Percentiles rank a stretch among this genome's conserved stretches.
These are phyloP conservation scores for Agrotis clavis DNA, from an alignment of 2,888 invertebrate genomes.

Conservation along the genomic window DNA sequence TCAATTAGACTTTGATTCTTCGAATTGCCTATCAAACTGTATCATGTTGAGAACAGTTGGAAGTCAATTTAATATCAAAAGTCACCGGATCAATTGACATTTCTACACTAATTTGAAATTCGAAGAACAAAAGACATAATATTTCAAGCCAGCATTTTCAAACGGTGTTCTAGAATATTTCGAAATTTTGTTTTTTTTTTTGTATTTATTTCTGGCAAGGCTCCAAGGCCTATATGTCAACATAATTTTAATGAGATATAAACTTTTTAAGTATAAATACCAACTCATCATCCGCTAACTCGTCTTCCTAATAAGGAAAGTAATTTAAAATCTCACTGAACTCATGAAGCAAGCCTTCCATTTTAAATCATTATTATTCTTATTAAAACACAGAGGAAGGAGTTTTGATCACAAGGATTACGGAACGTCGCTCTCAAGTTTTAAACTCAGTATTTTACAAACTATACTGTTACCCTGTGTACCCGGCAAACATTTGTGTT, in stretches of 20 bases:
- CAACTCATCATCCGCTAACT: not conserved
- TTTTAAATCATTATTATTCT: not conserved
- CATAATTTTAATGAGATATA: too few relatives aligned
- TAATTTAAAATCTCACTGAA: not conserved
- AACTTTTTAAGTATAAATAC: not conserved
- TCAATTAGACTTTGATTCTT: not conserved
- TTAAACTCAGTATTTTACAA: constrained; percentile 16
- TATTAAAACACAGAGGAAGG: not conserved
- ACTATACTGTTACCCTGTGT: constrained; percentile 9
- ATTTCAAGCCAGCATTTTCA: too few relatives aligned
- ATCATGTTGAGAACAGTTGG: not conserved
- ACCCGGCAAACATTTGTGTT: constrained; percentile 45
- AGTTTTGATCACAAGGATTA: constrained; percentile 34
- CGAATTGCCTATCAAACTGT: not conserved
- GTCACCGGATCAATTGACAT: not conserved
- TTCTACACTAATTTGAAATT: not conserved
- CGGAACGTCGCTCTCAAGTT: not conserved
- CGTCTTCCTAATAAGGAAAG: not conserved
- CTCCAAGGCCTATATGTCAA: too few relatives aligned
- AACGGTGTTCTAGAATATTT: not conserved
- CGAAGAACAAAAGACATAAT: not conserved
- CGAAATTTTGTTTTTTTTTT: not conserved
- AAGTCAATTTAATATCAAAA: not conserved
- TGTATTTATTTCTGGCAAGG: too few relatives aligned
- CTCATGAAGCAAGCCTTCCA: not conserved